These are phyloP conservation scores for Trachelus stipa DNA, from an alignment of 2,888 invertebrate genomes.

Conservation along the genomic window DNA sequence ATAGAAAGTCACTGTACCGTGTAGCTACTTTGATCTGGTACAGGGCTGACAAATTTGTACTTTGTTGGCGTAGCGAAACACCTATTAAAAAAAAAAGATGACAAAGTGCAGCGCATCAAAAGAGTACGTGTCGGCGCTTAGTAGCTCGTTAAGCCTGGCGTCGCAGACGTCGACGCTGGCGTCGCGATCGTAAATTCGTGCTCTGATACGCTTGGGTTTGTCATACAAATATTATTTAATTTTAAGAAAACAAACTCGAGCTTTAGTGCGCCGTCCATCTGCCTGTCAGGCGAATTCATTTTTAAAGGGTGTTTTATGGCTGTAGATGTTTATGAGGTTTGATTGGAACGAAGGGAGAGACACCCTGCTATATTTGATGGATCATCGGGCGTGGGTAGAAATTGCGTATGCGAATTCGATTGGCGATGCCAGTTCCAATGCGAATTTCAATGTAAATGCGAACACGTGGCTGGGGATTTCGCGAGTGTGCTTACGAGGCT, in stretches of 20 bases:
- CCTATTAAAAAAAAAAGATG: constrained; percentile 29
- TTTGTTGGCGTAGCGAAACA: neutral
- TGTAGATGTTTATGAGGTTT: neutral
- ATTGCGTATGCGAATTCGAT: neutral
- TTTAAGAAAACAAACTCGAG: neutral
- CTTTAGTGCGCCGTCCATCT: neutral
- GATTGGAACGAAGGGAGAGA: neutral
- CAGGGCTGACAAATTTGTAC: neutral
- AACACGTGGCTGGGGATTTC: neutral
- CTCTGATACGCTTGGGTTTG: neutral
- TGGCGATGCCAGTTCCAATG: too few species aligned
- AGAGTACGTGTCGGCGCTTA: constrained; percentile 32
- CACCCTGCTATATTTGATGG: neutral
- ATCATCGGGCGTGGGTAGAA: neutral
- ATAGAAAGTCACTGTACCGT: neutral
- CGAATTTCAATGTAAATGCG: neutral
- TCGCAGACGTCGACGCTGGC: constrained; percentile 25
- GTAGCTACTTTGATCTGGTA: neutral
- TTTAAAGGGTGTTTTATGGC: neutral
- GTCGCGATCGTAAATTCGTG: neutral
- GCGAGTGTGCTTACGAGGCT: neutral
- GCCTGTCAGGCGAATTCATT: neutral
- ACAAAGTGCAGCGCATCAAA: constrained; percentile 18
- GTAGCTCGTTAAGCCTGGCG: constrained; percentile 37
- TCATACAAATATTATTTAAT: constrained; percentile 11